Conservation (phyloP, 2,113 vertebrate genomes). For the Struthidea cinerea region DNA sequence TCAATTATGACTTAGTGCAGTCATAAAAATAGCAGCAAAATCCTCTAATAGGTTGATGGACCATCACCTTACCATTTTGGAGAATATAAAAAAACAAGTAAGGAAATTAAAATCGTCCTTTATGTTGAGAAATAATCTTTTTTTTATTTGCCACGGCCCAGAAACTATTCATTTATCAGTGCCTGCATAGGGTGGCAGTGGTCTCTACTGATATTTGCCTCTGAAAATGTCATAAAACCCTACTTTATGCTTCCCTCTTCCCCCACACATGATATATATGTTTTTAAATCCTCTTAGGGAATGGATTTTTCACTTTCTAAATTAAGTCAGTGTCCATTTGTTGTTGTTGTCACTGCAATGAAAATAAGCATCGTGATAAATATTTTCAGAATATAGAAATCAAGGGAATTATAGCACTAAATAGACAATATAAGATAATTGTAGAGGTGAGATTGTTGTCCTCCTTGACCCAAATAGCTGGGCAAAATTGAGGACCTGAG, state of each 20-base stretch:
- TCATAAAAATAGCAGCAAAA: neutral
- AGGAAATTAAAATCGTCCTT: neutral
- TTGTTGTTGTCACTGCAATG: neutral
- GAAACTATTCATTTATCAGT: neutral
- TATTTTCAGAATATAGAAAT: neutral
- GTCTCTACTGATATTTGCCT: neutral
- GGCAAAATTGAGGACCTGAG: neutral
- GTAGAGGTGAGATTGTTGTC: neutral
- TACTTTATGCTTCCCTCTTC: neutral
- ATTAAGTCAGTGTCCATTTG: neutral
- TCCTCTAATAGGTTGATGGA: neutral
- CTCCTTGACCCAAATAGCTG: neutral
- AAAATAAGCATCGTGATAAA: neutral
- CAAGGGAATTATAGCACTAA: neutral
- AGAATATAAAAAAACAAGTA: neutral
- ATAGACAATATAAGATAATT: neutral
- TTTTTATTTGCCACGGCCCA: neutral
- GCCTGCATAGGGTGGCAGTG: neutral
- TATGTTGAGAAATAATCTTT: neutral
- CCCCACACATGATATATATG: neutral
- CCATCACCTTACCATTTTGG: neutral
- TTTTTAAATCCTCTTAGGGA: neutral
- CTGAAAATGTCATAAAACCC: neutral
- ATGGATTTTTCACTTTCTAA: neutral
- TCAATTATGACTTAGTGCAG: neutral